Evolutionary conservation across 2,888 invertebrate genomes (phyloP), one percentile per base, ranked within the genome.

Genomic region (Lordiphosa fenestrarum): DNA sequence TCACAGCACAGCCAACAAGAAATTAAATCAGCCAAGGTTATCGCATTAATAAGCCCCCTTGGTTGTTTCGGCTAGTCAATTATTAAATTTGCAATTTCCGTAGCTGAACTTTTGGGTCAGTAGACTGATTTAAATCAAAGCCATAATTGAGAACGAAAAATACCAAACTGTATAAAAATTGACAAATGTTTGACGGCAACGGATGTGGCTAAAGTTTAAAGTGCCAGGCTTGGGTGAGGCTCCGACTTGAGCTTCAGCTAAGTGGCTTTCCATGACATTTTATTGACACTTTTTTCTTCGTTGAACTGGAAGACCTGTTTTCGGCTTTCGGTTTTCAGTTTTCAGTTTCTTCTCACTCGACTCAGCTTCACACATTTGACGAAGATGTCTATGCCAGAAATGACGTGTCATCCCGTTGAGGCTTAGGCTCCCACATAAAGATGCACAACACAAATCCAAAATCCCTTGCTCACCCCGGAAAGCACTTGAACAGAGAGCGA

Each of bases 61-160:
- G 69, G 66, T 63, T 58, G 66, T 67, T 44, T 48, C 69, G 56
- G 66, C 67, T 66, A 73, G 67, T 81, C 85, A 86, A 85, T 87
- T 85, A 87, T 87, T 86, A 87, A 87, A 87, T 86, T 87, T 84
- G 86, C 85, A 87, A 86, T 87, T 86, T 87, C 87, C 87, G 86
- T 76, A 81, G 86, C 81, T 87, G 87, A 86, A 85, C 87, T 87
- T 77, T 86, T 84, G 73, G 87, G 87, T 87, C 87, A 87, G 78
- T 78, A 75, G 84, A 85, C 76, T 84, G 87, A 85, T 87, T 87
- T 85, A 87, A 87, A 87, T 87, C 87, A 87, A 77, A 78, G 65
- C 71, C 71, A 74, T 87, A 87, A 87, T 87, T 87, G 86, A 75
- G 73, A 49, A 53, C 56, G 40, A 65, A 10, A 53, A 76, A 76